A percentile compares a stretch with the other conserved stretches of the same genome.
Conservation (phyloP, 2,797 vertebrate genomes). For the Anisognathus igniventris region DNA sequence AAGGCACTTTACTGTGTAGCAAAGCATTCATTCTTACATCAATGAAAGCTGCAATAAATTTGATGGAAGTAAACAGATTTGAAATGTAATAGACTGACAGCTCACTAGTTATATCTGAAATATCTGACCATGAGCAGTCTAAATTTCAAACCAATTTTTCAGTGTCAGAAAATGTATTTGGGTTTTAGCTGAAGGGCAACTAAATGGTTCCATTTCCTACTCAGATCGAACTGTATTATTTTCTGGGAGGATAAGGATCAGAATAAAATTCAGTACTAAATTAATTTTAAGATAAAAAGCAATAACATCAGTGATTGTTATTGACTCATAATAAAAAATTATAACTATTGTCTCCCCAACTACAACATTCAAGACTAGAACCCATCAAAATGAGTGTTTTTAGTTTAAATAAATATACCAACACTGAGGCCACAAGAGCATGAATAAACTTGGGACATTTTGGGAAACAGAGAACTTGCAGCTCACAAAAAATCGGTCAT, state of each 20-base stretch:
- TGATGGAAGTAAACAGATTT: slow-evolving; percentile 11
- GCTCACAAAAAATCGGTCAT: background rate
- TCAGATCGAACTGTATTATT: background rate
- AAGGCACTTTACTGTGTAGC: background rate
- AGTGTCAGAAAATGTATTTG: background rate
- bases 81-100: slow-evolving; percentile 21
- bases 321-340: background rate
- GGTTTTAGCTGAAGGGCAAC: background rate
- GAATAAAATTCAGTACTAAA: background rate
- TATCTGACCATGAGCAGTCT: background rate
- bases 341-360: background rate
- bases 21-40: slow-evolving; percentile 12
- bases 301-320: background rate
- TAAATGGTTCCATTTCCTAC: background rate
- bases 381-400: background rate
- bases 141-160: background rate
- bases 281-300: background rate
- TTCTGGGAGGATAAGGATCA: background rate
- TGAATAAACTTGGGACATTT: background rate
- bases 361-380: background rate
- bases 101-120: background rate
- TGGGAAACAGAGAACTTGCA: background rate
- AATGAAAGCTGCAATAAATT: slow-evolving; percentile 15
- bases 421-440: background rate
- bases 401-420: background rate